Evolutionary conservation across 2,113 vertebrate species (phyloP).

Genomic region (Colossoma macropomum): DNA sequence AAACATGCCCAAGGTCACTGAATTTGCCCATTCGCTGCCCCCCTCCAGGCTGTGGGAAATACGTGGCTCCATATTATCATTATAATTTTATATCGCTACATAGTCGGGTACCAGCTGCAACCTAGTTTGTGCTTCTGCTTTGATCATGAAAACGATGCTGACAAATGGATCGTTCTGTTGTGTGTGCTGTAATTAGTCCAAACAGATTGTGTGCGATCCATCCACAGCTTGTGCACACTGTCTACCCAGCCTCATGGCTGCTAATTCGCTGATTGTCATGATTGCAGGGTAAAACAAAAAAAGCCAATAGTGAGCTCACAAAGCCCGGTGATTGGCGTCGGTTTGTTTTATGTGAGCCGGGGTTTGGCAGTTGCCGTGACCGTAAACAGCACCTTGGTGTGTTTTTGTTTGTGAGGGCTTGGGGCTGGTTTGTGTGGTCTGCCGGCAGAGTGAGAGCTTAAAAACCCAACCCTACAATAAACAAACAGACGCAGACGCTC

Average conservation of each 20-base stretch:
- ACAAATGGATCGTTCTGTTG: slow-evolving; percentile 62
- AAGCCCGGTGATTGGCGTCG: slow-evolving; percentile 23
- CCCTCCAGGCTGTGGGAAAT: slow-evolving; percentile 13
- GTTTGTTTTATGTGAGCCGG: slow-evolving; percentile 48
- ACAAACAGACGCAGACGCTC: slow-evolving; percentile 28
- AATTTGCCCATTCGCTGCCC: not conserved
- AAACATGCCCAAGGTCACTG: slow-evolving; percentile 45
- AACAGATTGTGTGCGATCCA: slow-evolving; percentile 69
- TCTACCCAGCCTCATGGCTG: slow-evolving; percentile 57
- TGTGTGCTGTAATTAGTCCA: slow-evolving; percentile 64
- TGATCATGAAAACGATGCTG: slow-evolving; percentile 33
- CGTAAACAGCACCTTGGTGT: slow-evolving; percentile 56
- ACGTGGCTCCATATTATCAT: not conserved
- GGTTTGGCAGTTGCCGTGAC: slow-evolving; percentile 55
- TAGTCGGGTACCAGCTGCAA: slow-evolving; percentile 59
- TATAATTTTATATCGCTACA: slow-evolving; percentile 19
- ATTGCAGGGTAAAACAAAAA: slow-evolving; percentile 46
- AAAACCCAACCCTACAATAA: slow-evolving; percentile 49
- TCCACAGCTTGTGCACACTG: slow-evolving; percentile 49
- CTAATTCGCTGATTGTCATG: slow-evolving; percentile 40
- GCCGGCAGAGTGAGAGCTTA: slow-evolving; percentile 50
- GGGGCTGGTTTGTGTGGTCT: slow-evolving; percentile 59
- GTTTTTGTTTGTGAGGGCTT: slow-evolving; percentile 58
- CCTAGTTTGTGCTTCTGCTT: slow-evolving; percentile 48
- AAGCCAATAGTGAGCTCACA: slow-evolving; percentile 22